Evolutionary conservation across 2,888 invertebrate species (phyloP), one percentile per base, ranked within the genome.

Genomic region (Charanyca ferruginea): DNA sequence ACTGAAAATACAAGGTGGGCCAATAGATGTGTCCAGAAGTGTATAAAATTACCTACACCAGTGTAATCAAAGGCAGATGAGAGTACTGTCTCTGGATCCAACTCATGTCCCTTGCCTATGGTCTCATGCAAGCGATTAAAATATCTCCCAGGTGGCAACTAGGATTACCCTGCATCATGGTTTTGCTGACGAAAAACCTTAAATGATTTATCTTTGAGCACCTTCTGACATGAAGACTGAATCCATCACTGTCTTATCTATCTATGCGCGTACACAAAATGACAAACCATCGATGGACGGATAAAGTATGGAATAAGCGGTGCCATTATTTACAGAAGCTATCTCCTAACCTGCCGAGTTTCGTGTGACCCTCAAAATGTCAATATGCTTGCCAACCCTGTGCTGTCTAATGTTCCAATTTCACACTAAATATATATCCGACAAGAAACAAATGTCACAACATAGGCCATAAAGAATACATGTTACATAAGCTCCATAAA

Each of bases 401-500:
- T 75, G 51, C n/a, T 60, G 64, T 75, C 45, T 13, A 13, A 16
- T 13, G 11, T 25, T 51, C n/a, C 18, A 18, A n/a, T 22, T 25
- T 9, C 16, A 51, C 44, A 23, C 51, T 3, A 45, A 49, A 41
- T 51, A 23, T 32, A 1, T 32, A 32, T 32, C 8, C 8, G 8
- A 32, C 32, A 32, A 32, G 32, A 35, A 23, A 47, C 16, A 18
- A 45, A 23, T 65, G 42, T 51, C 49, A 42, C 32, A 38, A 58
- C 49, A 32, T n/a, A 32, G 7, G 8, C 22, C 42, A 23, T 55
- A 65, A 42, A 69, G 25, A 38, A 41, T 22, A 18, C 25, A 18
- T 2, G 35, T 59, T 49, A 45, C 44, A n/a, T 58, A 71, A 73
- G 13, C 2, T 35, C 41, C 66, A 61, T 73, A 55, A 60, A 49